Conservation (phyloP, 2,113 vertebrate species). For the Siniperca chuatsi region DNA sequence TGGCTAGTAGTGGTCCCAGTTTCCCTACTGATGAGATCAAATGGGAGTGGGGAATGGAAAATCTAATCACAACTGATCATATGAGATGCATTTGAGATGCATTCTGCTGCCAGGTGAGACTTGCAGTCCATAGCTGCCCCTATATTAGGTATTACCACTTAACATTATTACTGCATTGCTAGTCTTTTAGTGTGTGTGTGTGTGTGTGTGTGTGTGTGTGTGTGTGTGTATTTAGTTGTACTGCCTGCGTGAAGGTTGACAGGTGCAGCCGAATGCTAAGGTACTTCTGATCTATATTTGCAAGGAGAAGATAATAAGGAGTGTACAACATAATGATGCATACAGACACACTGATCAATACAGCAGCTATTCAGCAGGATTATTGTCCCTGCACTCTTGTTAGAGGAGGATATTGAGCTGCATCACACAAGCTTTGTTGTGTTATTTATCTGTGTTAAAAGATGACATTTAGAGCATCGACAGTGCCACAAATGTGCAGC, state of each 20-base stretch:
- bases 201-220: not conserved
- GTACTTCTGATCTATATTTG: conserved; percentile 46
- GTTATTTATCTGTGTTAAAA: conserved; percentile 42
- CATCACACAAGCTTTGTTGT: conserved; percentile 7
- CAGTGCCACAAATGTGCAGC: conserved; percentile 21
- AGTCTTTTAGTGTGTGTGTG: not conserved
- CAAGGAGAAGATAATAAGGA: conserved; percentile 37
- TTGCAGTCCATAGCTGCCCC: not conserved
- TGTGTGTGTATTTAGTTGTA: not conserved
- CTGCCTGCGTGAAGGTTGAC: not conserved
- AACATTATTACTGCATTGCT: not conserved
- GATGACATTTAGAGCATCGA: conserved; percentile 46
- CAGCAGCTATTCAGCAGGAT: conserved; percentile 42
- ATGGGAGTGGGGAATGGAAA: not conserved
- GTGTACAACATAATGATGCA: conserved; percentile 48
- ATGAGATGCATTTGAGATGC: conserved; percentile 3
- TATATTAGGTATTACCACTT: not conserved
- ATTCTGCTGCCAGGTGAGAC: conserved; percentile 12
- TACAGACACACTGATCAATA: conserved; percentile 51
- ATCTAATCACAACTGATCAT: conserved; percentile 1
- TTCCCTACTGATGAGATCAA: conserved; percentile 18
- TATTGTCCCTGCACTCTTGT: conserved; percentile 31
- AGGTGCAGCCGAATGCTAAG: conserved; percentile 17
- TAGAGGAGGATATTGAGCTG: conserved; percentile 34
- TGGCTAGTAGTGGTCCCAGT: not conserved